phyloP scores from a whole-genome alignment of 1,140 invertebrate species.

The Halictus rubicundus region DNA sequence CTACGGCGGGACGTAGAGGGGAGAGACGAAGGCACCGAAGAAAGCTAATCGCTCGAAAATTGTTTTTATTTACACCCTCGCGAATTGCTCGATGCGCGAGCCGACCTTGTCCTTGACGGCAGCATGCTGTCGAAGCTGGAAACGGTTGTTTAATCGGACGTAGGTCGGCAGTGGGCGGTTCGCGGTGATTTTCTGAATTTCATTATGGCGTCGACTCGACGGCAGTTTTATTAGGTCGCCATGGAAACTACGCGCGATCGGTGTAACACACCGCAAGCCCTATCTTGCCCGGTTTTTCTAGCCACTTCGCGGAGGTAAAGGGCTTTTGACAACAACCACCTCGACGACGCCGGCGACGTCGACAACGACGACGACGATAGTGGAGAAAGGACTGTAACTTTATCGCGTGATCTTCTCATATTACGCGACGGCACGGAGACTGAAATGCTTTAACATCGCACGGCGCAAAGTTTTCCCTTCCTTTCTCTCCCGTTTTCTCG shows the following conservation, averaged over 20 bases:
- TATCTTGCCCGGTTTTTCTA: slow-evolving; percentile 56
- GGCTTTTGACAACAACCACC: slow-evolving; percentile 44
- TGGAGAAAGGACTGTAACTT: slow-evolving; percentile 51
- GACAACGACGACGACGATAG: slow-evolving; percentile 17
- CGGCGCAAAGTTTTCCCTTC: slow-evolving; percentile 18
- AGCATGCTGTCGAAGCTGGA: no score
- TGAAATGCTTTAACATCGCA: slow-evolving; percentile 27
- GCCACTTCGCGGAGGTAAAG: slow-evolving; percentile 36
- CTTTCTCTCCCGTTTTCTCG: slow-evolving; percentile 1
- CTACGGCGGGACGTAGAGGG: no score
- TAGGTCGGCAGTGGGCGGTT: no score
- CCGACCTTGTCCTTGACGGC: no score
- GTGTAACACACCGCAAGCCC: slow-evolving; percentile 42
- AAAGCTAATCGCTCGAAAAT: no score
- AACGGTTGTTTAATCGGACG: no score
- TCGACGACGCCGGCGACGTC: slow-evolving; percentile 9
- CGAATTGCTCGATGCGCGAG: no score
- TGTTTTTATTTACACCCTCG: no score
- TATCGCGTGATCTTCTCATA: slow-evolving; percentile 59
- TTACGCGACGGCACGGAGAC: slow-evolving; percentile 56
- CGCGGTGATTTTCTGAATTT: no score
- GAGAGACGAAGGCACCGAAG: no score
- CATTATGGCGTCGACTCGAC: neutral
- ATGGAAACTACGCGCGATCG: slow-evolving; percentile 55
- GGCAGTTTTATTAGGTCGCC: slow-evolving; percentile 51